Base-by-base conservation (phyloP, 2,113 vertebrate genomes). In the Pygoscelis adeliae region DNA sequence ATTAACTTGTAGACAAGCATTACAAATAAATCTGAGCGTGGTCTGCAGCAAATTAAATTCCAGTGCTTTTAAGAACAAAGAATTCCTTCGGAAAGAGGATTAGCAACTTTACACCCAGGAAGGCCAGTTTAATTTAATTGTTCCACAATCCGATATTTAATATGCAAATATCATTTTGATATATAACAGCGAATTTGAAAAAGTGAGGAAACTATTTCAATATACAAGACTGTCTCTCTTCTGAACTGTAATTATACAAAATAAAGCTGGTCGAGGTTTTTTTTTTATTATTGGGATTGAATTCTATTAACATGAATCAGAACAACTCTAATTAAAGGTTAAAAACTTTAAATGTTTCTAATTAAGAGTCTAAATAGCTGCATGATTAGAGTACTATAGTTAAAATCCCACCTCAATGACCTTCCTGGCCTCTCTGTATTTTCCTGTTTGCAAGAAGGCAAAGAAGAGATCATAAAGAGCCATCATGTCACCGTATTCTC, bases 391-490 rank as follows among this genome's bases (percentile, higher is more conserved):
- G 88, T 70, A 97, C 58, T 95, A 76, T 34, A 95, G 93, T 96
- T 96, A 96, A 93, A 96, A 95, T 74, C 98, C 95, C 96, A 99
- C 99, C 99, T 99, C 99, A n/a, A 99, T 98, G 98, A 99, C 98
- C 98, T 99, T 99, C 92, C 98, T 99, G 94, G 99, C 99, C 96
- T 99, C 99, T 72, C 97, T 99, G 98, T 99, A 99, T 96, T 99
- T 99, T 83, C 98, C 99, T 6, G 99, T 99, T 95, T 99, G 97
- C 91, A 99, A 97, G 98, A 99, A 99, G 38, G 99, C 99, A 13
- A 99, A 99, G 98, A 99, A 99, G 94, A 99, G 99, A 97, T 99
- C 98, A 63, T 99, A 99, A 27, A 99, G 98, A 99, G 99, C 99
- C 13, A 97, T 97, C 99, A 99, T 99, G 98, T 99, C 99, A 20